Conservation (phyloP, 1,140 invertebrate genomes). For the Coelopa frigida region DNA sequence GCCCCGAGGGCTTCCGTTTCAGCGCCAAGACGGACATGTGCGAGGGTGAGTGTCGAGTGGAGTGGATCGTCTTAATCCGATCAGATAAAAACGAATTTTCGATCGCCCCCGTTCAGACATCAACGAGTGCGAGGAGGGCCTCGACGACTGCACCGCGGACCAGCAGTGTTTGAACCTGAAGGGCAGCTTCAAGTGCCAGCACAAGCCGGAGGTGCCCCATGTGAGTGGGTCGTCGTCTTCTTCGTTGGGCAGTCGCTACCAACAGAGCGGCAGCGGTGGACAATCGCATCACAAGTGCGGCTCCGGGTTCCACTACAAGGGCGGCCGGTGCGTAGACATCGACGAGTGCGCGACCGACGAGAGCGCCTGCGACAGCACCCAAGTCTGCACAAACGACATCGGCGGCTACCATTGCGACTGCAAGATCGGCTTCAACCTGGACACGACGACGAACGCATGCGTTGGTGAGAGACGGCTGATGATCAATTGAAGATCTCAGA, state of each 20-base stretch:
- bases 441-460: slow-evolving; percentile 60
- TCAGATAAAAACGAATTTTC: too few relatives aligned
- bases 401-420: slow-evolving; percentile 76
- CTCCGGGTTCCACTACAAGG: slow-evolving; percentile 23
- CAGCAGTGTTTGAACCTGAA: slow-evolving; percentile 63
- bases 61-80: too few relatives aligned
- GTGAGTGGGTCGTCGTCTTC: too few relatives aligned
- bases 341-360: slow-evolving; percentile 65
- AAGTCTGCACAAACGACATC: slow-evolving; percentile 67
- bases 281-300: too few relatives aligned
- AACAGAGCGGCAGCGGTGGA: too few relatives aligned
- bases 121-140: too few relatives aligned
- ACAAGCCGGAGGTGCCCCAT: too few relatives aligned
- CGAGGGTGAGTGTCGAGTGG: slow-evolving; percentile 21
- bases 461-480: slow-evolving; percentile 49
- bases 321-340: slow-evolving; percentile 52
- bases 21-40: slow-evolving; percentile 21
- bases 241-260: too few relatives aligned
- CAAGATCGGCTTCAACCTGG: slow-evolving; percentile 62
- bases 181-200: slow-evolving; percentile 68
- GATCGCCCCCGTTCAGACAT: too few relatives aligned
- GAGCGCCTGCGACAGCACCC: slow-evolving; percentile 57
- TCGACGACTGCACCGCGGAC: too few relatives aligned
- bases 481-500: neutral
- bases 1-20: slow-evolving; percentile 20